Evolutionary conservation across 2,113 vertebrate genomes (phyloP), one percentile per base, ranked within the genome.

Genomic region (Cygnus atratus): DNA sequence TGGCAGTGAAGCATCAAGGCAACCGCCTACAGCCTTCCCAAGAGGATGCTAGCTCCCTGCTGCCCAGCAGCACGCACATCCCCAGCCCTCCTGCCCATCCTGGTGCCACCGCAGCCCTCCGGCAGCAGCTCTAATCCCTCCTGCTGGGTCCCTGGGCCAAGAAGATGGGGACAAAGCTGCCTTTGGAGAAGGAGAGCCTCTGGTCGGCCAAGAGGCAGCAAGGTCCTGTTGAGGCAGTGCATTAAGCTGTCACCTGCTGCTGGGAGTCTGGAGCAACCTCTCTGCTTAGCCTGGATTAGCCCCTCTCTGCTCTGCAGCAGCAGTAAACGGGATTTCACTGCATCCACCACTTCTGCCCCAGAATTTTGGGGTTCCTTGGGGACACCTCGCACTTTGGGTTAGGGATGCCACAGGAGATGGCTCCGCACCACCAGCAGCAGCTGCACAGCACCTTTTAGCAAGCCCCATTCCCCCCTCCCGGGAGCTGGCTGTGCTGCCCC

Each of bases 51-150:
- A 59, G 62, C 73, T 91, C 87, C 81, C 72, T 1, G 0, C 58
- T 82, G 86, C 74, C 71, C 33, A 1, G 46, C 26, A 0, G 3
- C 35, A 21, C 17, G 18, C 4, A 0, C 31, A 84, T 85, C 73
- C 29, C 43, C 33, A 37, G 48, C 37, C 25, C 43, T 88, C 76
- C 33, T 22, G 25, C 15, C 20, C 43, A 3, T 28, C 82, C 80
- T 14, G 4, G 65, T 90, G 81, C 86, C 59, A 61, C 62, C 67
- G 62, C 84, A 93, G 77, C 86, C 94, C 92, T 94, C 88, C 55
- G 2, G 96, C 94, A 92, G 95, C 57, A 70, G 80, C 65, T 79
- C 87, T 97, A 95, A 97, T 97, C 94, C 80, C 48, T 80, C 58
- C 67, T 90, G 95, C 87, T 29, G 26, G 55, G 19, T 93, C 48